Evolutionary conservation across 2,888 invertebrate genomes (phyloP).

Genomic region (Hemaris fuciformis): DNA sequence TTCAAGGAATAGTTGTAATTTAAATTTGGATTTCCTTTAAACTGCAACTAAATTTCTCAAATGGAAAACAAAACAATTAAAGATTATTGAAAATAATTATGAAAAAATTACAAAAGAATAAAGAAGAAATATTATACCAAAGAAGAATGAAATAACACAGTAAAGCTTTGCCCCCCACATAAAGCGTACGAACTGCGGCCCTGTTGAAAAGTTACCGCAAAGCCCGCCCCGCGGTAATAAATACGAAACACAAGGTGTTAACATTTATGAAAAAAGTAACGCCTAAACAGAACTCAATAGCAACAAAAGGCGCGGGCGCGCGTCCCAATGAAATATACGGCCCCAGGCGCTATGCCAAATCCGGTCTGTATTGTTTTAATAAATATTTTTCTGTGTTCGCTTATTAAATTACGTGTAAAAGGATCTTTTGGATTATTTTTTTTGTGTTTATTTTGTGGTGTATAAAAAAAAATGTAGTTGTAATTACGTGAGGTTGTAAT

Average conservation of each 20-base stretch:
- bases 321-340: constrained; percentile 48
- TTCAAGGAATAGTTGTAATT: too few species aligned
- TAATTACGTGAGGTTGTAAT: too few species aligned
- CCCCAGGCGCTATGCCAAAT: constrained; percentile 44
- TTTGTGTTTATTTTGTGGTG: background rate
- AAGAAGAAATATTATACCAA: too few species aligned
- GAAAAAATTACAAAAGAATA: too few species aligned
- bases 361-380: constrained; percentile 25
- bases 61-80: too few species aligned
- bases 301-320: constrained; percentile 38
- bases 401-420: constrained; percentile 12
- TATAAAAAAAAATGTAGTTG: too few species aligned
- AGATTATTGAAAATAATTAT: too few species aligned
- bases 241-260: constrained; percentile 37
- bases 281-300: constrained; percentile 47
- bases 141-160: too few species aligned
- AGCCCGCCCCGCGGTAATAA: constrained; percentile 29
- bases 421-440: constrained; percentile 7
- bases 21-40: too few species aligned
- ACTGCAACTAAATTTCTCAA: too few species aligned
- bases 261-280: constrained; percentile 39
- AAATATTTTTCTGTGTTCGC: constrained; percentile 19
- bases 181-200: background rate
- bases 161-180: background rate
- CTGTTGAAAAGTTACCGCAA: background rate